phyloP scores from a whole-genome alignment of 2,113 vertebrate species.

The Ramphastos sulfuratus region DNA sequence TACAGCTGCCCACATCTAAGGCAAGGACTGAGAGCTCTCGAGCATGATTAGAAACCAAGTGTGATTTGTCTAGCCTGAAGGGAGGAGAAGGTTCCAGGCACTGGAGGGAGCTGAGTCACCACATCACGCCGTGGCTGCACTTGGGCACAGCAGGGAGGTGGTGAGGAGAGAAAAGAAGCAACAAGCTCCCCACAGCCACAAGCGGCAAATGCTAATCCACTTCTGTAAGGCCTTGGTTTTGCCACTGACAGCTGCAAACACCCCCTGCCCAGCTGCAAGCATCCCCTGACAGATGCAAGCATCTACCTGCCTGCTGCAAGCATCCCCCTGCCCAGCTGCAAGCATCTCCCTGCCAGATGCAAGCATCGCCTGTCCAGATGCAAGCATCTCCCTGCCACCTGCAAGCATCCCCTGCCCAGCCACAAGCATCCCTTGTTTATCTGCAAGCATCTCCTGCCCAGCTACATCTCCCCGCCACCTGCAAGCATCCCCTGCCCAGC shows the following conservation, averaged over 20 bases:
- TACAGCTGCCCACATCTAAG: neutral
- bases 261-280: neutral
- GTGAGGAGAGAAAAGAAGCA: neutral
- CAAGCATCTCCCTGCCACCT: neutral
- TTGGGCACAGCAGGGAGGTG: neutral
- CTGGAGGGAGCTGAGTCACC: constrained; percentile 2
- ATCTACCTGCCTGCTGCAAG: no score
- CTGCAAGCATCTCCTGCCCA: no score
- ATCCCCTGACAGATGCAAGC: no score
- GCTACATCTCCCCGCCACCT: no score
- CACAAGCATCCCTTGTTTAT: neutral
- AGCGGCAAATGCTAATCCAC: neutral
- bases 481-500: no score
- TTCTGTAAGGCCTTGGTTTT: neutral
- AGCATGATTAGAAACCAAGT: neutral
- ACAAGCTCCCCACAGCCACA: fast-evolving
- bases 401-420: no score
- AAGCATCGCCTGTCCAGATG: no score
- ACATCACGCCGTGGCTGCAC: fast-evolving
- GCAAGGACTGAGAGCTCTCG: neutral
- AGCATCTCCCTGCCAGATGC: no score
- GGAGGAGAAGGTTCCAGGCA: neutral
- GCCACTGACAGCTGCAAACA: no score
- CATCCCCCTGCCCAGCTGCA: no score
- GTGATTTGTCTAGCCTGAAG: neutral